Percentiles rank a stretch among this genome's conserved stretches.
phyloP scores from a whole-genome alignment of 2,888 invertebrate genomes.

The Polietes domitor region DNA sequence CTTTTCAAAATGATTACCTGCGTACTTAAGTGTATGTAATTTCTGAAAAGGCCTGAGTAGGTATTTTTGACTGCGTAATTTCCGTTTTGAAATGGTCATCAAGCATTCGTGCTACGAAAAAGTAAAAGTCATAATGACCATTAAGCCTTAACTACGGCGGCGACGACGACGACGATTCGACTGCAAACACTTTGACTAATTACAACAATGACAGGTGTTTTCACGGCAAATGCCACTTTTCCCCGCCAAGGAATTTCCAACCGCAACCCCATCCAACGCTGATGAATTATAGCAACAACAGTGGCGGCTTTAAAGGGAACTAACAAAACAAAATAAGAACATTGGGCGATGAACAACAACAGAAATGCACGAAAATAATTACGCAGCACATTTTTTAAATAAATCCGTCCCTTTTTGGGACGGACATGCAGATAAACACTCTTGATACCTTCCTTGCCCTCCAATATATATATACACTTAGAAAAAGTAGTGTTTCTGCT shows the following conservation, averaged over 20 bases:
- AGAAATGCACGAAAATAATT: constrained; percentile 17
- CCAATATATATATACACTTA: no score
- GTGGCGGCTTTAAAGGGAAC: no score
- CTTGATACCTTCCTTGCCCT: no score
- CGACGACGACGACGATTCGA: not conserved
- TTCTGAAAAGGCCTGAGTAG: not conserved
- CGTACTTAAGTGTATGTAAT: not conserved
- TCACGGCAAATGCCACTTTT: constrained; percentile 23
- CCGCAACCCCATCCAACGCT: not conserved
- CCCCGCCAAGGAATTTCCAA: not conserved
- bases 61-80: constrained; percentile 24
- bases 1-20: not conserved
- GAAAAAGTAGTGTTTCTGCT: no score
- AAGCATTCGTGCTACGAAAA: constrained; percentile 17
- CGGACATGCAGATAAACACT: not conserved
- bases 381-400: constrained; percentile 33
- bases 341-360: constrained; percentile 1
- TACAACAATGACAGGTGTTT: constrained; percentile 38
- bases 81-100: constrained; percentile 33
- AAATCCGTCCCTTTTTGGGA: constrained; percentile 8
- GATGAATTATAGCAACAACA: not conserved
- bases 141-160: not conserved
- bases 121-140: constrained; percentile 27
- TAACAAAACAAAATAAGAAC: not conserved
- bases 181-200: constrained; percentile 35